phyloP scores from a whole-genome alignment of 2,888 invertebrate species.

The Congeria kusceri region DNA sequence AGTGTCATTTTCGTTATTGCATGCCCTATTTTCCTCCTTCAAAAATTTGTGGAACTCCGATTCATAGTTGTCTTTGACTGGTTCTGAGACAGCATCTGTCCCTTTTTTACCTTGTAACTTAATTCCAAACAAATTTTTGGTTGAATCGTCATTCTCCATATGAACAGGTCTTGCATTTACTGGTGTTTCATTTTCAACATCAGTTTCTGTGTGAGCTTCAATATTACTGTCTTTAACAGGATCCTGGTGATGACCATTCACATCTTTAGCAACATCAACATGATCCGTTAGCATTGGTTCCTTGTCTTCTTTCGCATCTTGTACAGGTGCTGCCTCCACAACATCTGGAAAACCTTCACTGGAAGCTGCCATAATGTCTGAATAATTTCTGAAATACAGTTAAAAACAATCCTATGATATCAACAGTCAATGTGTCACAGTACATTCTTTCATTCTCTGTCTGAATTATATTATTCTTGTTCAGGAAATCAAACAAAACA shows the following conservation, averaged over 20 bases:
- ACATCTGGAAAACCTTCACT: no score
- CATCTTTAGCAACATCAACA: not conserved
- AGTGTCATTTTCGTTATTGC: not conserved
- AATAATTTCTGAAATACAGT: no score
- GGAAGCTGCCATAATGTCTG: no score
- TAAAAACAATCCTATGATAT: no score
- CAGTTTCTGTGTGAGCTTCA: not conserved
- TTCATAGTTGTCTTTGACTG: conserved; percentile 32
- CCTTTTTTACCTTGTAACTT: no score
- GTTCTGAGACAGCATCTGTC: not conserved
- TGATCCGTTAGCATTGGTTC: not conserved
- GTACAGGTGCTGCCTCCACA: not conserved
- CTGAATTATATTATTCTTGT: no score
- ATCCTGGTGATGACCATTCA: not conserved
- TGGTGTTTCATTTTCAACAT: not conserved
- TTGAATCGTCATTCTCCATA: not conserved
- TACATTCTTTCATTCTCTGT: no score
- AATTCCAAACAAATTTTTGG: no score
- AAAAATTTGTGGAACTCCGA: conserved; percentile 43
- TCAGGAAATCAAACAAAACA: no score
- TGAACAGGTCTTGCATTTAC: not conserved
- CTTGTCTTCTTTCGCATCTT: not conserved
- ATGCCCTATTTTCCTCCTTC: not conserved
- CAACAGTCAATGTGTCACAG: no score
- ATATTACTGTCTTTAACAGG: not conserved